Percentiles rank a stretch among this genome's conserved stretches.
Evolutionary conservation across 2,113 vertebrate genomes (phyloP).

Genomic region (Gorsachius goisagi): DNA sequence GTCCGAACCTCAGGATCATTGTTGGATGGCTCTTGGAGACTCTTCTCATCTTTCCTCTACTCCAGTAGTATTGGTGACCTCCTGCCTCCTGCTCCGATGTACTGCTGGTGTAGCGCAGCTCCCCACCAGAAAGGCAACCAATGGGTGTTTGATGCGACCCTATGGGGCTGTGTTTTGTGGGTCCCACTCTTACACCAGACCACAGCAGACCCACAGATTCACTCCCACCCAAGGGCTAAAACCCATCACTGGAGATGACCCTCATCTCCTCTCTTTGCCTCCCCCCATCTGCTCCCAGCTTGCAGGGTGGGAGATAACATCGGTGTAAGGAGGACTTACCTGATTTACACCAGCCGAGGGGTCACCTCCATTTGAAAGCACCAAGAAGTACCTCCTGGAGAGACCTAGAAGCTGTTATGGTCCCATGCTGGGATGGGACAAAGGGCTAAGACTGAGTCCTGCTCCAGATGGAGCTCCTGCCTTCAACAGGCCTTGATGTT

Average conservation of each 20-base stretch:
- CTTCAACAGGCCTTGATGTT: background rate
- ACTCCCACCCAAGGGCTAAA: background rate
- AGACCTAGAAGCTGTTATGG: background rate
- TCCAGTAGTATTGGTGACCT: background rate
- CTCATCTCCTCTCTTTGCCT: background rate
- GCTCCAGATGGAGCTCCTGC: background rate
- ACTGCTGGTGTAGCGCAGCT: too few relatives aligned
- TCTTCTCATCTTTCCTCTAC: background rate
- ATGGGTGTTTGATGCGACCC: background rate
- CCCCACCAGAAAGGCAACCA: background rate
- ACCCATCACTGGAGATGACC: too few relatives aligned
- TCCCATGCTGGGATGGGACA: fast-evolving
- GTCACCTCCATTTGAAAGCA: background rate
- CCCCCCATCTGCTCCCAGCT: background rate
- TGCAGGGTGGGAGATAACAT: background rate
- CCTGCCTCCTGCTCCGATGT: background rate
- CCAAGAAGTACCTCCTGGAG: background rate
- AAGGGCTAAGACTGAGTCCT: background rate
- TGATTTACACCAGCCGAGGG: background rate
- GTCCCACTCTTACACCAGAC: background rate
- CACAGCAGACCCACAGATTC: background rate
- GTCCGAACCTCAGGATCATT: background rate
- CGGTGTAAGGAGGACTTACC: background rate
- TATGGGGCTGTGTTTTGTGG: background rate
- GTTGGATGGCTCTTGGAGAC: background rate